Percentiles rank a stretch among this genome's conserved stretches.
phyloP scores from a whole-genome alignment of 2,888 invertebrate species.

The Andrena praecox region DNA sequence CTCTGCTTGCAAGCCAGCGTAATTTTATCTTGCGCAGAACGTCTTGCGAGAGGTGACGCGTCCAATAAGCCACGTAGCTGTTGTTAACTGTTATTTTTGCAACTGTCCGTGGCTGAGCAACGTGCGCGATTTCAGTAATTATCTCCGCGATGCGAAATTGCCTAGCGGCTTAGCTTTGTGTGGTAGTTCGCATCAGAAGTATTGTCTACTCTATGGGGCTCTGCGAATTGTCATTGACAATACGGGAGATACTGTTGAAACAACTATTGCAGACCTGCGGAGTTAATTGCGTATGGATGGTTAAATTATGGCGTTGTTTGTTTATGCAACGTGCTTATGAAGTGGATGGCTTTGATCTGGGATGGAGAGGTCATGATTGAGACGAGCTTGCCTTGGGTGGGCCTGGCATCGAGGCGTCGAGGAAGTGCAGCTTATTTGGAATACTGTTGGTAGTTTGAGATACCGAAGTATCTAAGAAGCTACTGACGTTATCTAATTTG shows the following conservation, averaged over 20 bases:
- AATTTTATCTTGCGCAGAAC: slow-evolving; percentile 15
- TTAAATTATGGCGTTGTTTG: background rate
- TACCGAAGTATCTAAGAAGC: no score
- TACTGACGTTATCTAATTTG: no score
- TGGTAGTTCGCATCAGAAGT: background rate
- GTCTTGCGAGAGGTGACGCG: background rate
- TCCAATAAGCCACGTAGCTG: slow-evolving; percentile 8
- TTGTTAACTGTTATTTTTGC: slow-evolving; percentile 16
- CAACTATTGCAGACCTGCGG: background rate
- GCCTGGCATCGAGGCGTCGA: no score
- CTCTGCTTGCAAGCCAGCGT: slow-evolving; percentile 6
- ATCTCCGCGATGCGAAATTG: background rate
- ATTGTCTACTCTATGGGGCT: background rate
- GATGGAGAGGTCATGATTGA: no score
- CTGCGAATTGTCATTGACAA: background rate
- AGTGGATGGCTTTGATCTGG: background rate
- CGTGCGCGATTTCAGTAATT: slow-evolving; percentile 4
- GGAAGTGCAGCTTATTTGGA: no score
- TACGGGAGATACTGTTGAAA: background rate
- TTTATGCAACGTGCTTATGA: background rate
- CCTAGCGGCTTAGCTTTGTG: background rate
- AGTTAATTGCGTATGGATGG: background rate
- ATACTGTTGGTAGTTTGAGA: no score
- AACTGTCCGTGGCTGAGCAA: background rate
- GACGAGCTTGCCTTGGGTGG: no score